Percentiles rank a stretch among this genome's conserved stretches.
phyloP scores from a whole-genome alignment of 2,797 vertebrate species.

The Melanotaenia parkinsoni region DNA sequence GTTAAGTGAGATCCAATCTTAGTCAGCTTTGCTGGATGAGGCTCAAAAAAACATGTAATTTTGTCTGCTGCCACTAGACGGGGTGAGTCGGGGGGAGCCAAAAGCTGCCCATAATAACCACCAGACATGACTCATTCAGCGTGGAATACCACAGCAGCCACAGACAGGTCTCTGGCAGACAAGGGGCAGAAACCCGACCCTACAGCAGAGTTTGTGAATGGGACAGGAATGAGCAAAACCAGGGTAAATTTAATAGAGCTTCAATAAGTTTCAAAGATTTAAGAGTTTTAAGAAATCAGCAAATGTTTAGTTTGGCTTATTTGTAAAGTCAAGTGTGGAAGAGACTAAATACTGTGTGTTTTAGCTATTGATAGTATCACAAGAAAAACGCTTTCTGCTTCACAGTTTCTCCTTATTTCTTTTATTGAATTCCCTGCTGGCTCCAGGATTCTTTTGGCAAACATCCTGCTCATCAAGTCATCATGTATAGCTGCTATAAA shows the following conservation, averaged over 20 bases:
- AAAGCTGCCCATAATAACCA: slow-evolving; percentile 80
- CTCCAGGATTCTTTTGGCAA: slow-evolving; percentile 60
- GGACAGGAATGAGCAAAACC: slow-evolving; percentile 76
- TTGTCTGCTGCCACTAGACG: slow-evolving; percentile 76
- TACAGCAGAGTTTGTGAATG: slow-evolving; percentile 80
- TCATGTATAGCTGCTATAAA: slow-evolving; percentile 60
- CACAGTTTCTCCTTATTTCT: slow-evolving; percentile 20
- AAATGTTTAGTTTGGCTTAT: slow-evolving; percentile 71
- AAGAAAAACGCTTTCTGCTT: slow-evolving; percentile 23
- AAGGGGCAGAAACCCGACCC: slow-evolving; percentile 74
- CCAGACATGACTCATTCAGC: slow-evolving; percentile 84
- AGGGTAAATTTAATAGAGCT: slow-evolving; percentile 70
- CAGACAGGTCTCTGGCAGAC: slow-evolving; percentile 84
- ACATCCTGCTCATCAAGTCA: slow-evolving; percentile 62
- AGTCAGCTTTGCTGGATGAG: slow-evolving; percentile 53
- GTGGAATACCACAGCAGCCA: slow-evolving; percentile 83
- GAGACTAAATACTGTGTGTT: slow-evolving; percentile 47
- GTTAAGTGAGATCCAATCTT: slow-evolving; percentile 53
- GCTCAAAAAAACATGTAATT: slow-evolving; percentile 70
- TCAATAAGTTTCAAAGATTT: slow-evolving; percentile 69
- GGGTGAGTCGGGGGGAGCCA: slow-evolving; percentile 58
- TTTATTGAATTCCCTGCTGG: slow-evolving; percentile 42
- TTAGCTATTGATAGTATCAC: slow-evolving; percentile 51
- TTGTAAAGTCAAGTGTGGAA: slow-evolving; percentile 63
- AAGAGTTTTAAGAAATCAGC: slow-evolving; percentile 67